Evolutionary conservation across 2,797 vertebrate species (phyloP), one percentile per base, ranked within the genome.

Genomic region (Pempheris klunzingeri): DNA sequence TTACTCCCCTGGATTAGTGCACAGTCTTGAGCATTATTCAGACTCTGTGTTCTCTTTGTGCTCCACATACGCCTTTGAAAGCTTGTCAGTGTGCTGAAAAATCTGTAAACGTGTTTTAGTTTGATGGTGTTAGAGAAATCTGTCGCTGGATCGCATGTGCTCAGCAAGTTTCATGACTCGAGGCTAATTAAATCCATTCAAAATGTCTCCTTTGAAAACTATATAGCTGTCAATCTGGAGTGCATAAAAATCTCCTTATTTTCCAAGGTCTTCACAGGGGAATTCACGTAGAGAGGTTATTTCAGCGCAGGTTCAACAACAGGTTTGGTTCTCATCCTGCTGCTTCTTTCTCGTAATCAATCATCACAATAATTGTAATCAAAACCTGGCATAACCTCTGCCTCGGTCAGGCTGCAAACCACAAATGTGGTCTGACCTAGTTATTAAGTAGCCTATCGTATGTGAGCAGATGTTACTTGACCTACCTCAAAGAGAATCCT

Each of bases 171-270:
- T 80, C 44, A 63, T 60, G 53, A 72, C 84, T 85, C 13, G n/a
- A 15, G 76, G 49, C 69, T 81, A 71, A 87, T 91, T 86, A 83
- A 83, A 87, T 82, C 61, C 47, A 81, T 85, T 83, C 58, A 76
- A 63, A 81, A 71, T 72, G 65, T 83, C 74, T 82, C 74, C 47
- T 90, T 77, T 88, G 84, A 81, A 71, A 87, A 85, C 78, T 80
- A 79, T 80, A 71, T 64, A 64, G 65, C 64, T 78, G 83, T 88
- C 77, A 82, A 71, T 82, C 79, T 65, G 30, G 2, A 64, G 39
- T 65, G 24, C 67, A 41, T n/a, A 49, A n/a, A 58, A 77, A 62
- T 38, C 32, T 7, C 8, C 41, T 70, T 74, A 67, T 57, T 39
- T 38, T 4, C 30, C 32, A 81, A 78, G 47, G 71, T 83, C 69